Base-by-base conservation (phyloP, 23 tunicate genomes). In the Halocynthia aurantium region DNA sequence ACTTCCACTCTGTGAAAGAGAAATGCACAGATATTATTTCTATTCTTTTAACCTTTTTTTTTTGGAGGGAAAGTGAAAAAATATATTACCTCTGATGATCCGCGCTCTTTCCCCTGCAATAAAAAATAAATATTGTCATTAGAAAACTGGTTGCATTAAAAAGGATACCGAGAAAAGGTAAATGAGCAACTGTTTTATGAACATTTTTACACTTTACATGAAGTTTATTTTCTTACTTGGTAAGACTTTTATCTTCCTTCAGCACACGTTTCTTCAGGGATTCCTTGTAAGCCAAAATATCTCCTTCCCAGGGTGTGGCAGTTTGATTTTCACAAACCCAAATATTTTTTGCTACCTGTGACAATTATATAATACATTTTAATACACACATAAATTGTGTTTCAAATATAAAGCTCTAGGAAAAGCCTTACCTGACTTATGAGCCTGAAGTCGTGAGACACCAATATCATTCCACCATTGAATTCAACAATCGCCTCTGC, bases 391-490 rank as follows among this genome's bases (percentile, higher is more conserved):
- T 17, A 60, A 60, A 31, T 31, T 31, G 44, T 60, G 2, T 60
- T 60, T 12, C 2, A 73, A 73, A 52, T 62, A 15, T 19, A n/a
- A 2, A 62, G 21, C 20, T n/a, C 20, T 64, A 5, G 4, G 6
- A 18, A 13, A 22, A 63, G 15, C 40, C 75, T 15, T 64, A 87
- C 93, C 81, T 88, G 94, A 57, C 86, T 82, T 19, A 88, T 88
- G 15, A 88, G 83, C 62, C 97, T 77, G 82, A 92, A 92, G 82
- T 92, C 98, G 77, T 92, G 98, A 78, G 93, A 86, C 31, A 92
- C 98, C 53, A 92, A 76, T 17, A 92, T 83, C 82, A 92, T 73
- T 52, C 98, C 98, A 9, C 98, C 98, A 57, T 78, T 86, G 52
- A 82, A 92, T 10, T 83, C 98, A 18, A 70, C 72, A 70, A 92